Evolutionary conservation across 1,140 invertebrate species (phyloP).

Genomic region (Chironomus tepperi): DNA sequence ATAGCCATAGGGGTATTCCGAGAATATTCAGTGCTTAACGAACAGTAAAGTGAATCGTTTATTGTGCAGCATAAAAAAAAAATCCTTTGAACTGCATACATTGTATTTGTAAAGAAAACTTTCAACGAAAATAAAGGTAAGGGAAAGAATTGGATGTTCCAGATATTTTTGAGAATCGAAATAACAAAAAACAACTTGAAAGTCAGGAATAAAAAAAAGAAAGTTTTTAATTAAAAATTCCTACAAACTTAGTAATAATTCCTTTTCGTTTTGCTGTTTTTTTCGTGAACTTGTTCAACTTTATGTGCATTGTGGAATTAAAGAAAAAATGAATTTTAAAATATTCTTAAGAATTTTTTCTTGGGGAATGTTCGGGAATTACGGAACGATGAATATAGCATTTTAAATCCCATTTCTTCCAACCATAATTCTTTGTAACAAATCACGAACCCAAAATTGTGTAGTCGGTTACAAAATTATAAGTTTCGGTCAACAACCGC

Average conservation of each 20-base stretch:
- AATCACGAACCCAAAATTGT: no score
- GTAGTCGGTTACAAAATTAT: no score
- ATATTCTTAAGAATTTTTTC: no score
- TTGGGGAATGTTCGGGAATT: no score
- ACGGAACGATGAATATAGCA: no score
- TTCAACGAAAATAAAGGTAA: background rate
- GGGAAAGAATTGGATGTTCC: background rate
- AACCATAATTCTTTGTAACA: no score
- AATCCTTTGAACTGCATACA: background rate
- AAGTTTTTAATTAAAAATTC: constrained; percentile 5
- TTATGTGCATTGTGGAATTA: no score
- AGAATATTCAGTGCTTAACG: background rate
- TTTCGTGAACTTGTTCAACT: no score
- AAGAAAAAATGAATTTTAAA: no score
- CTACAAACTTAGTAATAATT: background rate
- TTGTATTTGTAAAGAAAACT: background rate
- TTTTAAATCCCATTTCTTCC: no score
- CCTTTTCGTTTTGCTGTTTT: background rate
- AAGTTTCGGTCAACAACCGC: no score
- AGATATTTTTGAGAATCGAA: background rate
- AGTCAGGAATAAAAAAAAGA: background rate
- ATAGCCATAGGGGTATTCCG: background rate
- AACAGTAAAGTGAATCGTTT: background rate
- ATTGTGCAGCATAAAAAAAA: background rate
- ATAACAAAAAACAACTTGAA: background rate